Evolutionary conservation across 2,113 vertebrate genomes (phyloP), one percentile per base, ranked within the genome.

Genomic region (Perccottus glenii): DNA sequence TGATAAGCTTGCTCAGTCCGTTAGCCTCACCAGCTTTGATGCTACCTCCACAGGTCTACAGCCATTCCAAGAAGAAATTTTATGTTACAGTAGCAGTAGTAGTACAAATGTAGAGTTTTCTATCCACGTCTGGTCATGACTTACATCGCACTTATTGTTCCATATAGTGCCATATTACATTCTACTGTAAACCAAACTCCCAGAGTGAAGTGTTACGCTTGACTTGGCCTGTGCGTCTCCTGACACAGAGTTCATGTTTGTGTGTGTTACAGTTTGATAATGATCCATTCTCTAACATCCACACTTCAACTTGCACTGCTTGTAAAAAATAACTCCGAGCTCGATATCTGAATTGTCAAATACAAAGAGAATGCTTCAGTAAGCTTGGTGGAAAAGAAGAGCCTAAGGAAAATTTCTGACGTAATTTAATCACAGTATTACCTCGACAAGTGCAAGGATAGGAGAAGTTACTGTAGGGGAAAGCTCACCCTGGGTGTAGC

Each of bases 261-360:
- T 60, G 7, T 61, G 42, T 70, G 60, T 70, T 73, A 48, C 36
- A 14, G 77, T 79, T 63, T 78, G 66, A 77, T 79, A 77, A 80
- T 56, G 64, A 80, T 75, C 73, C 60, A 60, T 44, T 55, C 47
- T 19, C 47, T 77, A 73, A 61, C 53, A 77, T 78, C 59, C 45
- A 62, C 46, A 44, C 52, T 70, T 75, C 57, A 57, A 45, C 73
- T 59, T 36, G 50, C 62, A 36, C 51, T 6, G 9, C 67, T 76
- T 78, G 84, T 64, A 68, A 72, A 81, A 81, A 87, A 85, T 76
- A 81, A 75, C 72, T 75, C 45, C 74, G 71, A 75, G 71, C 75
- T 83, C 70, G 68, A 71, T 80, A 77, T 75, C 67, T 14, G 57
- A 70, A 71, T 77, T 51, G 67, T 81, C 73, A 82, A 67, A 82